Evolutionary conservation across 1,140 invertebrate species (phyloP).

Genomic region (Eciton burchellii): DNA sequence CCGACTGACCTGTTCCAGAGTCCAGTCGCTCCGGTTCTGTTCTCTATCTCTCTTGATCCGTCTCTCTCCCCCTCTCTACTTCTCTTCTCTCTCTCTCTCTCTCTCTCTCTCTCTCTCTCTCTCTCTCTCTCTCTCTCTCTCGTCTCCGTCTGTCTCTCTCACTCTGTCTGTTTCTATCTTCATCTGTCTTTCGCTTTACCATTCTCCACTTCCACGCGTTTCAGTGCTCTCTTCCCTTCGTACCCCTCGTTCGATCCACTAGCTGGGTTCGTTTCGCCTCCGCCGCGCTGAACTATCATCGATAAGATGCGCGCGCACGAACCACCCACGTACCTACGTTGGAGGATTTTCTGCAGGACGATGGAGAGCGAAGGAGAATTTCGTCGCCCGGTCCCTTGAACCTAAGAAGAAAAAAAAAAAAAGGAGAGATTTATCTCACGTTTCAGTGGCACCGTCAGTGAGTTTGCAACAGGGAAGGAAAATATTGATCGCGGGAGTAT

Average conservation of each 20-base stretch:
- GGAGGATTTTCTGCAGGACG: slow-evolving; percentile 68
- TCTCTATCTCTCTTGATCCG: slow-evolving; percentile 1
- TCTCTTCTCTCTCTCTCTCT: slow-evolving; percentile 43
- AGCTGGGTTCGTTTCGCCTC: slow-evolving; percentile 19
- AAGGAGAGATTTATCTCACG: too few relatives aligned
- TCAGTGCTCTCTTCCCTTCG: not conserved
- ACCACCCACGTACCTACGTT: slow-evolving; percentile 1
- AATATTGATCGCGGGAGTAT: too few relatives aligned
- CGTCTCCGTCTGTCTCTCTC: not conserved
- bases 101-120: not conserved
- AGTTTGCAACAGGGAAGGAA: too few relatives aligned
- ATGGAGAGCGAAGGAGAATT: slow-evolving; percentile 19
- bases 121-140: not conserved
- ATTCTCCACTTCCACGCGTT: not conserved
- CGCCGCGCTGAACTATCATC: slow-evolving; percentile 30
- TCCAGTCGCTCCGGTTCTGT: slow-evolving; percentile 15
- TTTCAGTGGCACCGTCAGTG: too few relatives aligned
- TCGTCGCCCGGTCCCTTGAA: not conserved
- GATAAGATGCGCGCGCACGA: slow-evolving; percentile 56
- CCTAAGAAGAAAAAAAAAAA: too few relatives aligned
- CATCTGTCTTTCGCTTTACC: slow-evolving; percentile 34
- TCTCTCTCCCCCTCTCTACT: too few relatives aligned
- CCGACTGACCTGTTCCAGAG: slow-evolving; percentile 51
- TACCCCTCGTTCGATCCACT: slow-evolving; percentile 31
- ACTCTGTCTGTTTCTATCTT: not conserved